Conservation (phyloP, 2,113 vertebrate genomes). For the Catharus minimus region DNA sequence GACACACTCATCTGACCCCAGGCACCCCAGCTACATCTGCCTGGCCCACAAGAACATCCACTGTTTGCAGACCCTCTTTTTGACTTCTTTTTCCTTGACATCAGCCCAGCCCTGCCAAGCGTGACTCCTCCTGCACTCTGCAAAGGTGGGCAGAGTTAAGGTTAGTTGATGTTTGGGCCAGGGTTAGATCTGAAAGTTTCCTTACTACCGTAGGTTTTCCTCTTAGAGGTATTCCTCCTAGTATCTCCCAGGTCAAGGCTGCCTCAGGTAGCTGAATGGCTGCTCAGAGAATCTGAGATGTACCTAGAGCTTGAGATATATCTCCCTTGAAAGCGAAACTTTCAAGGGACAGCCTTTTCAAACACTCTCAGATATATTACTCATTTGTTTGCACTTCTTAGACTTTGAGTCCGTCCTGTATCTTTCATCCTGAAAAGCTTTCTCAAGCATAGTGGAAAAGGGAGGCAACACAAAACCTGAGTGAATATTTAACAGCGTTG, state of each 20-base stretch:
- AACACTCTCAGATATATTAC: not conserved
- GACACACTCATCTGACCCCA: not conserved
- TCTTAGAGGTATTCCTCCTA: not conserved
- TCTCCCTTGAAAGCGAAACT: not conserved
- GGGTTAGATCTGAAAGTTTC: not conserved
- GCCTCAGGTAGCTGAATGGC: not conserved
- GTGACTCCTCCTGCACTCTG: not conserved
- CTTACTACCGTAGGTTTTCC: not conserved
- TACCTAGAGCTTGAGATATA: not conserved
- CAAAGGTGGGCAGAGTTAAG: not conserved
- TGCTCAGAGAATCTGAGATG: not conserved
- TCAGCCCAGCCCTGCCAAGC: not conserved
- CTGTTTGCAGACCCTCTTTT: not conserved
- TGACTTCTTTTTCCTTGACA: not conserved
- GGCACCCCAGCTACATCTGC: not conserved
- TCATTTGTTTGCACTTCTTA: not conserved
- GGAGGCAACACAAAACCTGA: not conserved
- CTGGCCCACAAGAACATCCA: not conserved
- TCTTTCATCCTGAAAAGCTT: not conserved
- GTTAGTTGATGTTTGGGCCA: not conserved
- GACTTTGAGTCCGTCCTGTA: not conserved
- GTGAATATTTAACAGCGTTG: fast-evolving
- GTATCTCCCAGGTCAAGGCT: not conserved
- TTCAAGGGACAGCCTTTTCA: not conserved
- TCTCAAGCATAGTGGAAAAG: not conserved